Percentiles rank a stretch among this genome's conserved stretches.
Evolutionary conservation across 2,113 vertebrate genomes (phyloP).

Genomic region (Osmerus mordax): DNA sequence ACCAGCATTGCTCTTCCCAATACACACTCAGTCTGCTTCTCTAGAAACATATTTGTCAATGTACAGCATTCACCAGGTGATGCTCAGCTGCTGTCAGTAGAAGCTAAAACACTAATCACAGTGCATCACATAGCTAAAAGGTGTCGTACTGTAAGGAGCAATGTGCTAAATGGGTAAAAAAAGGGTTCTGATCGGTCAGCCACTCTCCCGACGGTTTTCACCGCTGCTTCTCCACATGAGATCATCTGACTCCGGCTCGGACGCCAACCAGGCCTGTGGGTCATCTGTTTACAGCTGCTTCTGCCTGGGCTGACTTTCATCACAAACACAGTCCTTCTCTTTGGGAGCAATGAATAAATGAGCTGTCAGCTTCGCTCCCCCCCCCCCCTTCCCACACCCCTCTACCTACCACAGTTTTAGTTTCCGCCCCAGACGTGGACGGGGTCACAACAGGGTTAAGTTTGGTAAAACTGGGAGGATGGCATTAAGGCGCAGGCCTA

Average conservation of each 20-base stretch:
- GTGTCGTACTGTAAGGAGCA: too few relatives aligned
- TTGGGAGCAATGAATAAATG: conserved; percentile 10
- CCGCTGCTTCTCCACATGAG: not conserved
- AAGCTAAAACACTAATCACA: too few relatives aligned
- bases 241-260: not conserved
- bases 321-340: conserved; percentile 3
- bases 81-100: too few relatives aligned
- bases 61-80: too few relatives aligned
- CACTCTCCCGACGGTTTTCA: not conserved
- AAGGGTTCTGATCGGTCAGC: too few relatives aligned
- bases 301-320: not conserved
- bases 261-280: not conserved
- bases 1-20: too few relatives aligned
- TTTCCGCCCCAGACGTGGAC: conserved; percentile 1
- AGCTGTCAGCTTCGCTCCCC: conserved; percentile 24
- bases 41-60: too few relatives aligned
- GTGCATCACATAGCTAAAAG: too few relatives aligned
- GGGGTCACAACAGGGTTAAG: conserved; percentile 16
- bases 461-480: conserved; percentile 6
- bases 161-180: too few relatives aligned
- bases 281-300: not conserved
- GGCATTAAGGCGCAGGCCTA: conserved; percentile 1
- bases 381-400: not conserved
- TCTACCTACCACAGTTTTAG: not conserved
- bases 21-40: too few relatives aligned